phyloP scores from a whole-genome alignment of 1,140 invertebrate genomes.

The Drosophila lowei region DNA sequence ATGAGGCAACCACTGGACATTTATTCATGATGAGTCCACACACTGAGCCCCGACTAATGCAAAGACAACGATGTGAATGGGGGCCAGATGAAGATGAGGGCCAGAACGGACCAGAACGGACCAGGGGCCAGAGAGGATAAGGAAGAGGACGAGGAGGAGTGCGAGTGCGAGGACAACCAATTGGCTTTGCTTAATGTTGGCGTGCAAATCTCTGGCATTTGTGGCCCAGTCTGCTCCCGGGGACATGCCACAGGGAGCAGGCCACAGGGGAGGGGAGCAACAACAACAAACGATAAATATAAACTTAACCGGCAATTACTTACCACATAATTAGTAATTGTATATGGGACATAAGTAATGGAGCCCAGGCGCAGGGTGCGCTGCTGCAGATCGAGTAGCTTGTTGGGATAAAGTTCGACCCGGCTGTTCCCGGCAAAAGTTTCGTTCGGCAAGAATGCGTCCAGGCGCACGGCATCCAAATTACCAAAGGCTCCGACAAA shows the following conservation, averaged over 20 bases:
- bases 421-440: constrained; percentile 59
- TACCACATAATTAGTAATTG: constrained; percentile 83
- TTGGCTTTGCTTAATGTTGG: constrained; percentile 76
- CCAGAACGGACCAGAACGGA: constrained; percentile 28
- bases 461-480: constrained; percentile 74
- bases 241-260: constrained; percentile 6
- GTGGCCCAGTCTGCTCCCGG: constrained; percentile 22
- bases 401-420: constrained; percentile 82
- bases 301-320: constrained; percentile 82
- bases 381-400: constrained; percentile 72
- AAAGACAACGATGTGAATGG: constrained; percentile 52
- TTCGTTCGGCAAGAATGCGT: constrained; percentile 78
- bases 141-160: not conserved
- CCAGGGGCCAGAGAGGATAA: not conserved
- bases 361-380: constrained; percentile 70
- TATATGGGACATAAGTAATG: constrained; percentile 81
- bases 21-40: constrained; percentile 69
- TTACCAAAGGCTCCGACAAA: constrained; percentile 78
- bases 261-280: constrained; percentile 24
- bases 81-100: constrained; percentile 44
- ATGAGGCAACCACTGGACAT: constrained; percentile 56
- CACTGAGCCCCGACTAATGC: constrained; percentile 56
- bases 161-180: constrained; percentile 43
- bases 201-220: constrained; percentile 76
- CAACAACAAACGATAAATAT: constrained; percentile 72